A percentile compares a stretch with the other conserved stretches of the same genome.
Evolutionary conservation across 2,797 vertebrate genomes (phyloP).

Genomic region (Cyprinella venusta): DNA sequence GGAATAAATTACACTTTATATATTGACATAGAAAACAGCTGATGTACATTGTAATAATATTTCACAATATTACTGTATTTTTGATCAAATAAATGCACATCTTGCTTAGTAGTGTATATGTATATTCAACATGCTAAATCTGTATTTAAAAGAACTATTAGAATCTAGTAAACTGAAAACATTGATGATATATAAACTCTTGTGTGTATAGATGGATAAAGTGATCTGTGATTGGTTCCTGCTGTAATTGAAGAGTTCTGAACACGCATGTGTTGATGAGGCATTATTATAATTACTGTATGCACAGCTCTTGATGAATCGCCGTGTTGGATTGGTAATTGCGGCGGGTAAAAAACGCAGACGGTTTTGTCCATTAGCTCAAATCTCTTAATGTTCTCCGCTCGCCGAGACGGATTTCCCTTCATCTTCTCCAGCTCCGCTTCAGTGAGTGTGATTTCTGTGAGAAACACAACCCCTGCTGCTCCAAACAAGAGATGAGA

Average conservation of each 20-base stretch:
- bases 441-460: neutral
- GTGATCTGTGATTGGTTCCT: constrained; percentile 76
- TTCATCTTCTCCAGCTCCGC: constrained; percentile 9
- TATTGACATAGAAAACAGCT: neutral
- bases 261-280: constrained; percentile 80
- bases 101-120: no score
- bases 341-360: constrained; percentile 68
- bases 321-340: constrained; percentile 74
- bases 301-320: constrained; percentile 81
- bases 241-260: constrained; percentile 81
- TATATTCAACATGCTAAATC: neutral
- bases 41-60: neutral
- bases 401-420: neutral
- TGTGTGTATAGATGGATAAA: neutral
- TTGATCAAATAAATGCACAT: neutral
- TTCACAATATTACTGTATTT: neutral
- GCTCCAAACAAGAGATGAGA: neutral
- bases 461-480: neutral
- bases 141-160: no score
- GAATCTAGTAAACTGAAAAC: no score
- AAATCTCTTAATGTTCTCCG: constrained; percentile 69
- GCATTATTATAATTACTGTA: constrained; percentile 77
- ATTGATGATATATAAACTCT: neutral
- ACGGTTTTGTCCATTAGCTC: constrained; percentile 68
- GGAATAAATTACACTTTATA: no score